Conservation (phyloP, 2,888 invertebrate genomes). For the Isotomurus palustris region DNA sequence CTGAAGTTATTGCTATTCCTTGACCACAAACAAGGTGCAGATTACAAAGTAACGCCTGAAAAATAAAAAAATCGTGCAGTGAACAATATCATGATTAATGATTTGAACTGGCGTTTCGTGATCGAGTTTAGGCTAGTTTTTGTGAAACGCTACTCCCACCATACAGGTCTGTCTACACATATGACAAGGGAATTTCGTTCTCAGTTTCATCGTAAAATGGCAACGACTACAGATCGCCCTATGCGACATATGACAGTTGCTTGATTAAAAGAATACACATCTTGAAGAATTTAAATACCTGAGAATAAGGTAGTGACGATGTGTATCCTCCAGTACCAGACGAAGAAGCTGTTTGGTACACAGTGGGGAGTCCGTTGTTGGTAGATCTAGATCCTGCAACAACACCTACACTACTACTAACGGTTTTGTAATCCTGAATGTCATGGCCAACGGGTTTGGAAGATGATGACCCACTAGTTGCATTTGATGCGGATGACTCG, state of each 20-base stretch:
- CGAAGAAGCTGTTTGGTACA: not conserved
- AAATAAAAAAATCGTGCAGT: not conserved
- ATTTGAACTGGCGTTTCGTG: no score
- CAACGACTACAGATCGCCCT: no score
- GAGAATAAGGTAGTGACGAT: slow-evolving; percentile 29
- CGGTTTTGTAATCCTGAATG: slow-evolving; percentile 3
- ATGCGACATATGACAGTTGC: no score
- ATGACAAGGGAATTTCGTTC: no score
- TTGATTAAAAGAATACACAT: no score
- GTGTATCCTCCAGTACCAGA: slow-evolving; percentile 23
- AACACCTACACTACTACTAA: not conserved
- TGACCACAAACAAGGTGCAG: not conserved
- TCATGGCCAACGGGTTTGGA: slow-evolving; percentile 17
- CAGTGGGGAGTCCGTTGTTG: no score
- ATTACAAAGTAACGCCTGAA: not conserved
- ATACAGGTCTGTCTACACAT: no score
- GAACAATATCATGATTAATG: not conserved
- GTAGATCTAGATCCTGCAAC: no score
- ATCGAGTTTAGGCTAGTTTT: no score
- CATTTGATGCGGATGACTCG: slow-evolving; percentile 23
- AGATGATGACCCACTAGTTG: slow-evolving; percentile 15
- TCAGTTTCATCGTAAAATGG: no score
- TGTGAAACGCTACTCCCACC: no score
- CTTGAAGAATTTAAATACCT: no score
- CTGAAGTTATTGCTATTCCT: not conserved